Evolutionary conservation across 23 tunicate genomes (phyloP), one percentile per base, ranked within the genome.

Genomic region (Aplidium turbinatum): DNA sequence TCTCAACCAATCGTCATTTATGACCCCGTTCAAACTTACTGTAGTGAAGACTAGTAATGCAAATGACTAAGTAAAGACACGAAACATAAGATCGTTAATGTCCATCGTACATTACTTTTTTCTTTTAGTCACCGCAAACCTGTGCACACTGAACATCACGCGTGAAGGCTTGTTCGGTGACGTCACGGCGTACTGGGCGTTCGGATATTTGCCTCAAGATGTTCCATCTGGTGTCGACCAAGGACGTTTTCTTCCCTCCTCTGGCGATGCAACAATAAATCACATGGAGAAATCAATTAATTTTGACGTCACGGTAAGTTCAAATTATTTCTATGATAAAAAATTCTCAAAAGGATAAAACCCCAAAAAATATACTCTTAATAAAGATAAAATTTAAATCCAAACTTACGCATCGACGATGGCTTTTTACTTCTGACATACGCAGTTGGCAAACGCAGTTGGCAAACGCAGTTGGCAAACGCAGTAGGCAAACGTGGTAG

Each of bases 101-200:
- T 42, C 11, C 50, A 42, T 42, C 50, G 50, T 11, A 13, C 20
- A 19, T n/a, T n/a, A 13, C 20, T 23, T 68, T 26, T 72, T 38
- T 11, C 1, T 31, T 82, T 54, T 48, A 86, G 93, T 60, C 38
- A 36, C 70, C 1, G 46, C 70, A 19, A 54, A 80, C 38, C 18
- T 47, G 7, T 80, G 86, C 64, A 74, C 31, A 7, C 23, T 87
- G 63, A 74, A 67, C 2, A 1, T 87, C 63, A 74, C n/a, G n/a
- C 58, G 94, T 40, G 35, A 71, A 20, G 94, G 94, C 28, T 52
- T 75, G 13, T 87, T 40, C 67, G 94, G 94, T 21, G 72, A 73
- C 36, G 82, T 87, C 63, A 74, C 36, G 3, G 82, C 72, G 29
- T 82, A 80, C 35, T 80, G 94, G 86, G 31, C 72, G 20, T 54